Conservation (phyloP, 2,888 invertebrate genomes). For the Heteromurus nitidus region DNA sequence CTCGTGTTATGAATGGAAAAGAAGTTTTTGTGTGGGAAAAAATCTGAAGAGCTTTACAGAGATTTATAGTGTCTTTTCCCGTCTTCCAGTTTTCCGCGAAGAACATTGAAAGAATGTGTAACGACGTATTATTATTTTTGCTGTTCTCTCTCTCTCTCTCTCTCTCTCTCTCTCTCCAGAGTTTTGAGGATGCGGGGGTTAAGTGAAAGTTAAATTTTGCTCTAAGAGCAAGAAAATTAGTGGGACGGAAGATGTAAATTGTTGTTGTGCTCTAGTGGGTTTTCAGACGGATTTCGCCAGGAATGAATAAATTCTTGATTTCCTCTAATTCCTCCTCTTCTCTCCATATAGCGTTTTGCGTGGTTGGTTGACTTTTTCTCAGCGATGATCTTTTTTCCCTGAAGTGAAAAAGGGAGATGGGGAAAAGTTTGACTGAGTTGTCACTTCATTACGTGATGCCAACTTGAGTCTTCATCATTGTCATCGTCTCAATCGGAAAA, state of each 20-base stretch:
- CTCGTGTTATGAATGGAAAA: neutral
- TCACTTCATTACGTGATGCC: constrained; percentile 58
- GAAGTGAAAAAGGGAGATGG: neutral
- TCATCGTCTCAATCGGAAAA: constrained; percentile 10
- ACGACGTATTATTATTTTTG: no score
- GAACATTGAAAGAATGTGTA: no score
- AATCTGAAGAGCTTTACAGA: neutral
- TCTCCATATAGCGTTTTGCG: constrained; percentile 14
- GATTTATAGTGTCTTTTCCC: constrained; percentile 23
- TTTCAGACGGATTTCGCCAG: constrained; percentile 28
- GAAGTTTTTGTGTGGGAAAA: no score
- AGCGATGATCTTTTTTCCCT: constrained; percentile 29
- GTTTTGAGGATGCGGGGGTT: neutral
- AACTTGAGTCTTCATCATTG: constrained; percentile 53
- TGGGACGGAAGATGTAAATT: constrained; percentile 50
- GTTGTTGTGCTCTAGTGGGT: constrained; percentile 27
- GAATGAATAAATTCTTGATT: constrained; percentile 54
- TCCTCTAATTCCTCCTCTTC: constrained; percentile 31
- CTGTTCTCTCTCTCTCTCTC: no score
- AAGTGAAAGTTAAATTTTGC: constrained; percentile 50
- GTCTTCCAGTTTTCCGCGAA: neutral
- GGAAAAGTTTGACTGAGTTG: constrained; percentile 57
- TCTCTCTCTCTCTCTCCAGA: no score
- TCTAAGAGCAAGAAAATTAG: constrained; percentile 28
- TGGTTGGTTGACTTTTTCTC: constrained; percentile 41